phyloP scores from a whole-genome alignment of 2,888 invertebrate species.

The Tipula unca region DNA sequence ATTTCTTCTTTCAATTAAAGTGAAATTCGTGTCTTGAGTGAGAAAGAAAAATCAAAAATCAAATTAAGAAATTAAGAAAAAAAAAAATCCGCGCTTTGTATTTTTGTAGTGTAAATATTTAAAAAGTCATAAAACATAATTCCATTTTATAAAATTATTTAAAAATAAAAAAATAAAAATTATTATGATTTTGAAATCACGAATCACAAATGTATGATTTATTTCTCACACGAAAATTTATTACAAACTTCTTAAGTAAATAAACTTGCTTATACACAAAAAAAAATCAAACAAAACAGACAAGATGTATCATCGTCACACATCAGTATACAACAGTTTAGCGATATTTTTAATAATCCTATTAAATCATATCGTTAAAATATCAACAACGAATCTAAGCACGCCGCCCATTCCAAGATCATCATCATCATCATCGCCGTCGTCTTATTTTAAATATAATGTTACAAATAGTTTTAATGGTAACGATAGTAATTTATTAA shows the following conservation, averaged over 20 bases:
- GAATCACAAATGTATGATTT: not conserved
- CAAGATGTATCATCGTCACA: slow-evolving; percentile 8
- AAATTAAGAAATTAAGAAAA: not conserved
- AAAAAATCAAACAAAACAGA: not conserved
- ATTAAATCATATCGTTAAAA: slow-evolving; percentile 4
- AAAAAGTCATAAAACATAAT: slow-evolving; percentile 8
- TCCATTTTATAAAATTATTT: not conserved
- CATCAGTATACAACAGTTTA: not conserved
- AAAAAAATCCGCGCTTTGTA: not conserved
- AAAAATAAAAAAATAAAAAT: too few relatives aligned
- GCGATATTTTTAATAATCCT: not conserved
- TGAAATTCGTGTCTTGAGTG: not conserved
- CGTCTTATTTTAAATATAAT: not conserved
- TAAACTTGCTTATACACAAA: not conserved
- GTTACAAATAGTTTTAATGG: not conserved
- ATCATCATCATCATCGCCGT: not conserved
- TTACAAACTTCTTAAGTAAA: not conserved
- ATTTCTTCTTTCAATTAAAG: not conserved
- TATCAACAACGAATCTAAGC: not conserved
- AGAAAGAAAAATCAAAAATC: not conserved
- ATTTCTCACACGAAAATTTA: not conserved
- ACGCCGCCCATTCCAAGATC: not conserved
- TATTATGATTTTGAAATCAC: slow-evolving; percentile 10
- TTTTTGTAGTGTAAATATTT: not conserved
- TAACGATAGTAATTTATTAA: not conserved